A percentile compares a stretch with the other conserved stretches of the same genome.
These are phyloP conservation scores for Tychaedon coryphoeus DNA, from an alignment of 2,113 vertebrate species.

Conservation along the genomic window DNA sequence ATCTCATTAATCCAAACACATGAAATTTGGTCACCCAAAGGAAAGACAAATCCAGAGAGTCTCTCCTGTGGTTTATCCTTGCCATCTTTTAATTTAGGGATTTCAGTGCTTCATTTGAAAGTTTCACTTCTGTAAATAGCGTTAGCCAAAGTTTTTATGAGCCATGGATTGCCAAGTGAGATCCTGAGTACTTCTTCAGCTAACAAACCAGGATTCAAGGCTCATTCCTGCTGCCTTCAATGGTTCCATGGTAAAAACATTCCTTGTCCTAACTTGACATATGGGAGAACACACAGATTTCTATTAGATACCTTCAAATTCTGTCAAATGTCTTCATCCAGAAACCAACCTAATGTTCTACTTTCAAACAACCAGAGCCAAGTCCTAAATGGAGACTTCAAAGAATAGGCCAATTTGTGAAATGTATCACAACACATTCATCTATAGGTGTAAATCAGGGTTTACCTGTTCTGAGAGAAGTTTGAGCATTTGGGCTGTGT, in stretches of 20 bases:
- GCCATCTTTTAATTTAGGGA: background rate
- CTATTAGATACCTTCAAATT: background rate
- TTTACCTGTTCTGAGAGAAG: background rate
- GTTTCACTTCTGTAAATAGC: background rate
- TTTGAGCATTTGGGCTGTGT: background rate
- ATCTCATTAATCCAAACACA: constrained; percentile 54
- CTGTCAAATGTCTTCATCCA: background rate
- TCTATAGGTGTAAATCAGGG: background rate
- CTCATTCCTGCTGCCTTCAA: background rate
- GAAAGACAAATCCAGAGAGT: constrained; percentile 38
- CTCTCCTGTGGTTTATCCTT: constrained; percentile 8
- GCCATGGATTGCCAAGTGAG: background rate
- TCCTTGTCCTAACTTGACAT: background rate
- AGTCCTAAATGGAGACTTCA: background rate
- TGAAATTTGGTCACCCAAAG: constrained; percentile 29
- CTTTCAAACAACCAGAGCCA: background rate
- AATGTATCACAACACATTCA: background rate
- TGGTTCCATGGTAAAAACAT: background rate
- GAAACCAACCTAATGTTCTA: background rate
- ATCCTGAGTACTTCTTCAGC: background rate
- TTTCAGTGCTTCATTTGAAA: background rate
- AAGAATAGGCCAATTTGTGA: background rate
- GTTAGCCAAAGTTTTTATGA: background rate
- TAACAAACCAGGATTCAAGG: background rate
- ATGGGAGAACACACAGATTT: background rate